Percentiles rank a stretch among this genome's conserved stretches.
Conservation (phyloP, 2,888 invertebrate species). For the Euclidia mi region DNA sequence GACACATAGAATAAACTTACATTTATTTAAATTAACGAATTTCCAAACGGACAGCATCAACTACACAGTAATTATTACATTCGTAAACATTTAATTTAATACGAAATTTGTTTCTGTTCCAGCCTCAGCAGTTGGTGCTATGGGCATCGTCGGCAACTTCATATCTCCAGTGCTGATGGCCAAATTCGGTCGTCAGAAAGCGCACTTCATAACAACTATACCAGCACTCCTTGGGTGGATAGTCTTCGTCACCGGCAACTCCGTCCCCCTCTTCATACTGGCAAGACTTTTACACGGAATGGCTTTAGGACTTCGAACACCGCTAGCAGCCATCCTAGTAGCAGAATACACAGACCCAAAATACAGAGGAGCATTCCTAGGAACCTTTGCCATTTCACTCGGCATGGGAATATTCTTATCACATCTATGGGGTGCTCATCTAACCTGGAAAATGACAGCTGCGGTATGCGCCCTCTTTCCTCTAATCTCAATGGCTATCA, state of each 20-base stretch:
- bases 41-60: too few species aligned
- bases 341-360: conserved; percentile 91
- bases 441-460: conserved; percentile 91
- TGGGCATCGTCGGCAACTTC: conserved; percentile 87
- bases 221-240: conserved; percentile 88
- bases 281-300: conserved; percentile 86
- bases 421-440: conserved; percentile 91
- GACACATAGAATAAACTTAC: too few species aligned
- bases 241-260: conserved; percentile 79
- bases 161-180: conserved; percentile 89
- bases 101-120: conserved; percentile 52
- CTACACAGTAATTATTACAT: background rate
- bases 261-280: conserved; percentile 78
- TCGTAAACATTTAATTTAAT: too few species aligned
- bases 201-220: conserved; percentile 85
- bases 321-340: conserved; percentile 88
- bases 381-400: conserved; percentile 91
- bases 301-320: conserved; percentile 88
- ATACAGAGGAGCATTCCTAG: conserved; percentile 91
- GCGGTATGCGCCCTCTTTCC: conserved; percentile 87
- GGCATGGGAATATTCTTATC: conserved; percentile 91
- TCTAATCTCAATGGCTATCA: conserved; percentile 82
- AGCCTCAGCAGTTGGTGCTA: conserved; percentile 84
- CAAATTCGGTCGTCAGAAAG: conserved; percentile 89
- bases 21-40: too few species aligned